Base-by-base conservation (phyloP, 2,113 vertebrate species). In the Rhizomys pruinosus region DNA sequence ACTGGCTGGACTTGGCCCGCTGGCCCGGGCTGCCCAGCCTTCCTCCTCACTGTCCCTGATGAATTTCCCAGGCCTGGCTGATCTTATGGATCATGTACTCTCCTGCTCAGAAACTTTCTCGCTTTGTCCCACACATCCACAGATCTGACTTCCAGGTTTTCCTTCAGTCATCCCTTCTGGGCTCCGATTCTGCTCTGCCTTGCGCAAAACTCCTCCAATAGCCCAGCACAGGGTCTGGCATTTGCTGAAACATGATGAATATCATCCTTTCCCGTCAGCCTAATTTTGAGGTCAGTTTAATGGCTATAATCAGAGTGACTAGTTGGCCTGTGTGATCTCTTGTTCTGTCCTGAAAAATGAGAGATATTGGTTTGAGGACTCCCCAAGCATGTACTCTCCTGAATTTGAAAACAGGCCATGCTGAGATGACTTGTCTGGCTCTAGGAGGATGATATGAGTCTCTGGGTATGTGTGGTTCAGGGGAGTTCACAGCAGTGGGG, bases 311-410 rank as follows among this genome's bases (percentile, higher is more conserved):
- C 3, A 5, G 37, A 77, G 15, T 42, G 66, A 80, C 71, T 71
- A 55, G 20, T 52, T 87, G 84, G 66, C 59, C 47, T 72, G 7
- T 44, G 61, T 47, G 37, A 59, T 79, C 52, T 94, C 79, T 84
- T 59, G 37, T 76, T 76, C 78, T 74, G 87, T 55, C 68, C 61
- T 92, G 68, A 52, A 76, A 94, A 84, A 72, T 81, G 68, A 88
- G 42, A 27, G 9, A 11, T 23, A 52, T 23, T 61, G 44, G 44
- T 59, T 44, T 85, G 37, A 44, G 64, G 42, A 29, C 87, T 61
- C 1, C 52, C 0, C 10, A 42, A 91, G 34, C 72, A 72, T 2
- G 2, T 19, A 22, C 2, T 69, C 2, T 82, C 71, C 73, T 74
- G 59, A 74, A 59, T 78, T 92, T 92, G 74, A 61, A 91, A 80